phyloP scores from a whole-genome alignment of 2,888 invertebrate species.

The Chirona hameri region DNA sequence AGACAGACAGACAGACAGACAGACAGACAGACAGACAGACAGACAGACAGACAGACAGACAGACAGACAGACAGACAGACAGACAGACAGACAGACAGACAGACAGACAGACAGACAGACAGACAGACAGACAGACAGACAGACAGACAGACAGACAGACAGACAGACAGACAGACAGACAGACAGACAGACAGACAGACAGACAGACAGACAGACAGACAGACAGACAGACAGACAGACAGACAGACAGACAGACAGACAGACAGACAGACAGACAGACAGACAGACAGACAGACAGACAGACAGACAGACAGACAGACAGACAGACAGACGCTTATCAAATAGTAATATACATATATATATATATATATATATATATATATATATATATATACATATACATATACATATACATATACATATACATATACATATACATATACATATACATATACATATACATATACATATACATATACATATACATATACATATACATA shows the following conservation, averaged over 20 bases:
- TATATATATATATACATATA: constrained; percentile 30
- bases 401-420: background rate
- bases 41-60: too few relatives aligned
- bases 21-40: too few relatives aligned
- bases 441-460: too few relatives aligned
- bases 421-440: background rate
- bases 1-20: too few relatives aligned
- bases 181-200: constrained; percentile 37
- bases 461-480: too few relatives aligned
- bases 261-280: constrained; percentile 31
- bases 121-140: constrained; percentile 39
- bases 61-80: constrained; percentile 33
- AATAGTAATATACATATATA: constrained; percentile 31
- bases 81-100: constrained; percentile 36
- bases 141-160: constrained; percentile 38
- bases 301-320: constrained; percentile 31
- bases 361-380: constrained; percentile 31
- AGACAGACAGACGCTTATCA: too few relatives aligned
- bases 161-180: constrained; percentile 29
- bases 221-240: constrained; percentile 41
- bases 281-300: constrained; percentile 34
- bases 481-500: too few relatives aligned
- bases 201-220: constrained; percentile 37
- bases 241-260: constrained; percentile 30
- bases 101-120: constrained; percentile 40